These are phyloP conservation scores for Chrysomela aeneicollis DNA, from an alignment of 2,888 invertebrate species.

Conservation along the genomic window DNA sequence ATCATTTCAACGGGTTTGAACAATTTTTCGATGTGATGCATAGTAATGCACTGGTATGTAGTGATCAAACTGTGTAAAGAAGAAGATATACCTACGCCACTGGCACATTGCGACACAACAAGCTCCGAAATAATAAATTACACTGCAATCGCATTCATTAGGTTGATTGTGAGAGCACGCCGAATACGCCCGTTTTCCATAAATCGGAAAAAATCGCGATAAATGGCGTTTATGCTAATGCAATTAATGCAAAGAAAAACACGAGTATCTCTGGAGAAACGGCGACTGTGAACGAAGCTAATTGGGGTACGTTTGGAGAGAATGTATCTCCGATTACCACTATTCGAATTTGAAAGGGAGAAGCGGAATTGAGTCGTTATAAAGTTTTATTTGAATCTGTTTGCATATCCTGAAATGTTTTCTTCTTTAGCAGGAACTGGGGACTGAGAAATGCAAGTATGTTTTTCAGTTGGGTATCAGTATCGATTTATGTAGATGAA, in stretches of 20 bases:
- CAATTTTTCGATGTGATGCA: no score
- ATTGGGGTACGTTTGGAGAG: slow-evolving; percentile 6
- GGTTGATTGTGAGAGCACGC: slow-evolving; percentile 33
- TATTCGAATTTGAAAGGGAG: neutral
- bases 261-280: slow-evolving; percentile 12
- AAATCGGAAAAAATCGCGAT: slow-evolving; percentile 26
- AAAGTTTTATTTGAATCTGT: neutral
- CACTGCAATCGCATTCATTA: slow-evolving; percentile 53
- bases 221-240: slow-evolving; percentile 28
- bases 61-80: no score
- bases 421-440: neutral
- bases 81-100: slow-evolving; percentile 17
- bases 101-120: slow-evolving; percentile 49
- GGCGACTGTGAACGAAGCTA: slow-evolving; percentile 16
- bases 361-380: neutral
- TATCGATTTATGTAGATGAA: no score
- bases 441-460: no score
- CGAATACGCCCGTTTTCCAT: slow-evolving; percentile 35
- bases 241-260: slow-evolving; percentile 18
- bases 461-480: no score
- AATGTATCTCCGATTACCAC: neutral
- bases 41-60: no score
- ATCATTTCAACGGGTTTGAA: no score
- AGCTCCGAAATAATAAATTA: slow-evolving; percentile 52
- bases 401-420: neutral